These are phyloP conservation scores for Daktulosphaira vitifoliae DNA, from an alignment of 1,140 invertebrate species.

Conservation along the genomic window DNA sequence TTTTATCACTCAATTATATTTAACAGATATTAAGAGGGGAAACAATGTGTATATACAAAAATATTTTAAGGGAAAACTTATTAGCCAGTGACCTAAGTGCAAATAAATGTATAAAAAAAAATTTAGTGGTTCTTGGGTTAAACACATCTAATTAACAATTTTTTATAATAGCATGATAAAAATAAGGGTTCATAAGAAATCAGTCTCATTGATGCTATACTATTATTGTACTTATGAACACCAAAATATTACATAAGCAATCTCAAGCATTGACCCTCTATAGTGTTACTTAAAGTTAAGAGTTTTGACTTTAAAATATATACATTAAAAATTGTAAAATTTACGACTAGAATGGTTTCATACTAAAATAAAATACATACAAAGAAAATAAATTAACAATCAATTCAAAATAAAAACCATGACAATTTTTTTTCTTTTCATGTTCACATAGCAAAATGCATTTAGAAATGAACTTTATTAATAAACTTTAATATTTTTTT, in stretches of 20 bases:
- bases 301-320: constrained; percentile 1
- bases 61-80: neutral
- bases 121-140: neutral
- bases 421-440: no score
- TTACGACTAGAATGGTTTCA: constrained; percentile 30
- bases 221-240: neutral
- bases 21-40: constrained; percentile 4
- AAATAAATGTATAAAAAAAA: constrained; percentile 12
- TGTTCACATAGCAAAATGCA: no score
- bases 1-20: neutral
- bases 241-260: constrained; percentile 10
- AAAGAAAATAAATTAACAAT: neutral
- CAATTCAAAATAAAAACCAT: neutral
- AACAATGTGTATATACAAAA: constrained; percentile 13
- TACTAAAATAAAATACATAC: neutral
- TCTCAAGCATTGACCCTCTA: neutral
- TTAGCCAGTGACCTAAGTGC: neutral
- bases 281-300: neutral
- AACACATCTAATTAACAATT: constrained; percentile 7
- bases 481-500: neutral
- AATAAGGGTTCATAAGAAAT: constrained; percentile 15
- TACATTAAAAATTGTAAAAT: constrained; percentile 12
- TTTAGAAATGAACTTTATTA: neutral
- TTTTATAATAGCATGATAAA: neutral
- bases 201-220: constrained; percentile 6